Base-by-base conservation (phyloP, 2,797 vertebrate genomes). In the Bovichtus diacanthus region DNA sequence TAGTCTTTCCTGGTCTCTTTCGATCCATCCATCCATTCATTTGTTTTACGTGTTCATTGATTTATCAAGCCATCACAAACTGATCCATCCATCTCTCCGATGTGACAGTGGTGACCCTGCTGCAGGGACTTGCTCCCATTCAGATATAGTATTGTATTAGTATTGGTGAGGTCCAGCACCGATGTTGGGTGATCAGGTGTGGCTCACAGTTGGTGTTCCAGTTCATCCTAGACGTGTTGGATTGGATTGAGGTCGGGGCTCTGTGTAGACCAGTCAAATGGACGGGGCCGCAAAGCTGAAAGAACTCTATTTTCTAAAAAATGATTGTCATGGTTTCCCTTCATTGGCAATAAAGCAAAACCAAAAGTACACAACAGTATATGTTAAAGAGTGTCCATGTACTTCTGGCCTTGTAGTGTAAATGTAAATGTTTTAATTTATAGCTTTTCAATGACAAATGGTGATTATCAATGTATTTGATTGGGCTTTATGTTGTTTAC, bases 61-160 rank as follows among this genome's bases (percentile, higher is more conserved):
- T 70, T 59, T 8, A 63, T 56, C 23, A 71, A 63, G n/a, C 16
- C 50, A n/a, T 27, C 18, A 3, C 12, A 5, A 34, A 59, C 47
- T 19, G 47, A 76, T 74, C 25, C 54, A 60, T 59, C 54, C 16
- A 29, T 61, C 43, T 21, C 29, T 21, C 18, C 18, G 27, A 21
- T 3, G 2, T 15, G 5, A 18, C 6, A n/a, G n/a, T n/a, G n/a
- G n/a, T n/a, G n/a, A n/a, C 39, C n/a, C 34, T 15, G 15, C 21
- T 18, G 31, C 46, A 49, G 43, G 43, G 43, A 58, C 46, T 5
- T 34, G 16, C n/a, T 55, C 49, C 54, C 16, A 55, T 64, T 70
- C 38, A 77, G 27, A 54, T 44, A 36, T n/a, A n/a, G n/a, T n/a
- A n/a, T n/a, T n/a, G n/a, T n/a, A n/a, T n/a, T n/a, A 23, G n/a